Evolutionary conservation across 2,113 vertebrate genomes (phyloP).

Genomic region (Hippoglossus stenolepis): DNA sequence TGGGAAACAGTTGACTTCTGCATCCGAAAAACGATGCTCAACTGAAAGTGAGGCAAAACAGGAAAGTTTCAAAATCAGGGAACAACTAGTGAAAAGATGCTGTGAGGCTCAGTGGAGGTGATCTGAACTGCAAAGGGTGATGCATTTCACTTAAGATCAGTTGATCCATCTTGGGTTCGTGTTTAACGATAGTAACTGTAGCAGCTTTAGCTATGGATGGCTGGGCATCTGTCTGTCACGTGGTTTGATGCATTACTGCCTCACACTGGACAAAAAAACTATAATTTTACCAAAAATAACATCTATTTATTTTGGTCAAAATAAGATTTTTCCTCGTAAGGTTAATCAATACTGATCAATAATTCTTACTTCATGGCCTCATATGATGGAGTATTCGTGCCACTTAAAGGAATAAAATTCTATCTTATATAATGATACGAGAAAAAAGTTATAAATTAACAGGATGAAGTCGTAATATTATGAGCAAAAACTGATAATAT

Average conservation of each 20-base stretch:
- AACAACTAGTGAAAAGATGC: neutral
- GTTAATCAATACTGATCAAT: neutral
- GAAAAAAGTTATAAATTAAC: too few species aligned
- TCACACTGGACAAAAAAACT: neutral
- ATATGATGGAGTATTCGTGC: neutral
- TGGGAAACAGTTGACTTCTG: neutral
- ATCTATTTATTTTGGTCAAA: neutral
- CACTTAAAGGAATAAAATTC: neutral
- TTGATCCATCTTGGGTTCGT: too few species aligned
- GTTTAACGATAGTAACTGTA: neutral
- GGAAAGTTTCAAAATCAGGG: neutral
- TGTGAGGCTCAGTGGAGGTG: too few species aligned
- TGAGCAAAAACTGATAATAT: too few species aligned
- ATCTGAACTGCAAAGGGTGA: too few species aligned
- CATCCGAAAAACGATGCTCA: neutral
- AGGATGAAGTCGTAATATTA: too few species aligned
- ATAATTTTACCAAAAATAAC: neutral
- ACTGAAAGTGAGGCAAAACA: neutral
- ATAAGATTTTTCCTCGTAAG: neutral
- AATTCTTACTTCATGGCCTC: neutral
- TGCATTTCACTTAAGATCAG: too few species aligned
- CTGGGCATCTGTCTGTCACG: neutral
- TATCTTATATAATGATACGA: neutral
- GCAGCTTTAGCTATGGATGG: neutral
- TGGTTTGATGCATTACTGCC: neutral